Percentiles rank a stretch among this genome's conserved stretches.
Conservation (phyloP, 2,113 vertebrate genomes). For the Lucifuga dentata region DNA sequence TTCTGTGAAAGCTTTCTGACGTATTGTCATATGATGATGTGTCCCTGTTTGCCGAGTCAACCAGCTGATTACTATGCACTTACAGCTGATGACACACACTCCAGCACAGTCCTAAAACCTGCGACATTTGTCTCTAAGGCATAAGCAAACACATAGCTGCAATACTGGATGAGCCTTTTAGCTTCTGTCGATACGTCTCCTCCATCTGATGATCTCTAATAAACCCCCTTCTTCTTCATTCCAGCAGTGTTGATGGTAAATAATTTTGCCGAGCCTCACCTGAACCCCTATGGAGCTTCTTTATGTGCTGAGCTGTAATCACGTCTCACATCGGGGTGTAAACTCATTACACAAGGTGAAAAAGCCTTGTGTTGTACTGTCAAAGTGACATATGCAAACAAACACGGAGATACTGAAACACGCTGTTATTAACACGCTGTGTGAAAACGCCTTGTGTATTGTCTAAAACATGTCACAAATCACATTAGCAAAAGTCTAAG, state of each 20-base stretch:
- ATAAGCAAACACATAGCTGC: neutral
- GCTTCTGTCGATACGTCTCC: neutral
- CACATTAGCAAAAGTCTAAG: neutral
- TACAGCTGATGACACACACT: conserved; percentile 32
- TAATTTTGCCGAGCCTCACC: neutral
- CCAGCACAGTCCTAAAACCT: conserved; percentile 5
- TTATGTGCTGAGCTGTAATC: neutral
- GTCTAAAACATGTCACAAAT: neutral
- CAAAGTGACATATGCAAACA: conserved; percentile 13
- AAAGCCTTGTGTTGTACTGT: neutral
- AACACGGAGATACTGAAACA: conserved; percentile 13
- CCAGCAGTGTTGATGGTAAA: neutral
- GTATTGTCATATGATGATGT: conserved; percentile 43
- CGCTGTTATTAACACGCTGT: conserved; percentile 6
- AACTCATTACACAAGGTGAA: too few species aligned
- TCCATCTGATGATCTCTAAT: neutral
- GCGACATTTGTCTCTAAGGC: conserved; percentile 2
- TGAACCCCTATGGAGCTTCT: neutral
- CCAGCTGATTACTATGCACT: conserved; percentile 30
- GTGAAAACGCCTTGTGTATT: conserved; percentile 5
- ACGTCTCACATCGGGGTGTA: neutral
- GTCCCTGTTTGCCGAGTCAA: conserved; percentile 45
- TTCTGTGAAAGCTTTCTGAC: conserved; percentile 41
- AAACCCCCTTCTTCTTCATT: neutral
- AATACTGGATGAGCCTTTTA: conserved; percentile 8